phyloP scores from a whole-genome alignment of 2,113 vertebrate species.

The Triplophysa dalaica region DNA sequence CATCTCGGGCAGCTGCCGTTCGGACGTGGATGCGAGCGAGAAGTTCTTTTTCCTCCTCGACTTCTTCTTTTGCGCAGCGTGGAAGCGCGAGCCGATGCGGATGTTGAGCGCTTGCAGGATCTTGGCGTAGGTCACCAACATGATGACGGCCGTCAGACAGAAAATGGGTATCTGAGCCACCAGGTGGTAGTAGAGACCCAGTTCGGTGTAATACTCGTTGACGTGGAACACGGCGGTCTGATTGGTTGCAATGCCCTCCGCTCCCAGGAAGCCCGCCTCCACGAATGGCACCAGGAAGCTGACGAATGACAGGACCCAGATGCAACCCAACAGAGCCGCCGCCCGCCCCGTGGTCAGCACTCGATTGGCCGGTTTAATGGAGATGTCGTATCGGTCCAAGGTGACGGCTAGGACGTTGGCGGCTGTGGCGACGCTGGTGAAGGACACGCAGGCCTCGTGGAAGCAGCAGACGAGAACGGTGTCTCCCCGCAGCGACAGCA shows the following conservation, averaged over 20 bases:
- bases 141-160: constrained; percentile 93
- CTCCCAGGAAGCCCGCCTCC: constrained; percentile 87
- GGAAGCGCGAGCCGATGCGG: constrained; percentile 94
- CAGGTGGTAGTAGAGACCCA: constrained; percentile 95
- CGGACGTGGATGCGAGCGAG: constrained; percentile 86
- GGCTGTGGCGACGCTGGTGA: constrained; percentile 91
- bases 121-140: constrained; percentile 97
- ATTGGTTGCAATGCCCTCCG: constrained; percentile 45
- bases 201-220: constrained; percentile 82
- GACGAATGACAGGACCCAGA: constrained; percentile 91
- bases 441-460: constrained; percentile 94
- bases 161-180: constrained; percentile 98
- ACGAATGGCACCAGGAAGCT: constrained; percentile 95
- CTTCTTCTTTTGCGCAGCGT: constrained; percentile 84
- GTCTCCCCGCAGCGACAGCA: constrained; percentile 86
- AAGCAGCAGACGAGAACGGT: constrained; percentile 90
- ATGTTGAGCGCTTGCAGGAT: constrained; percentile 98
- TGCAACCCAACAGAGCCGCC: constrained; percentile 83
- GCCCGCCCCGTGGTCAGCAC: constrained; percentile 92
- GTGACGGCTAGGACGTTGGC: constrained; percentile 94
- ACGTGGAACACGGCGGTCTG: constrained; percentile 53
- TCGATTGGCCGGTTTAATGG: constrained; percentile 90
- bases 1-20: constrained; percentile 82
- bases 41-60: constrained; percentile 95
- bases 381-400: constrained; percentile 94